Evolutionary conservation across 2,888 invertebrate species (phyloP).

Genomic region (Galeruca laticollis): DNA sequence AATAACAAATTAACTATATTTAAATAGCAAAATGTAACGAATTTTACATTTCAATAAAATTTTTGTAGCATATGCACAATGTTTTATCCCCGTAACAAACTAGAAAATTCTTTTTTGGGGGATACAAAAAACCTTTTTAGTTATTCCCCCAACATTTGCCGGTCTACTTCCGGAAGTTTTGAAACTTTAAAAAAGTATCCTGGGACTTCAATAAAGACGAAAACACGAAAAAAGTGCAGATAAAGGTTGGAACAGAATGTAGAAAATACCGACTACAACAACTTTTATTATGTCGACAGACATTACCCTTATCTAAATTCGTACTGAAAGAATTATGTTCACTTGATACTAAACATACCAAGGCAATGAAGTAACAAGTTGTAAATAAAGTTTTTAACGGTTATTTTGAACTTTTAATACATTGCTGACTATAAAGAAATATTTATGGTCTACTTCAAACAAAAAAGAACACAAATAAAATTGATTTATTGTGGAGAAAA

Average conservation of each 20-base stretch:
- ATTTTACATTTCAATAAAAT: neutral
- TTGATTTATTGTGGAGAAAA: too few relatives aligned
- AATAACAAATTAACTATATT: neutral
- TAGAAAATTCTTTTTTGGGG: neutral
- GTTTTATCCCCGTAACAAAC: neutral
- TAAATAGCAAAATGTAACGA: neutral
- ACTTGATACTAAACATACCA: slow-evolving; percentile 9
- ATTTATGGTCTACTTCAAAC: too few relatives aligned
- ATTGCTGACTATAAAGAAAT: neutral
- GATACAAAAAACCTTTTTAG: slow-evolving; percentile 4
- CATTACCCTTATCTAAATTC: slow-evolving; percentile 25
- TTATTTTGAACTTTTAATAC: neutral
- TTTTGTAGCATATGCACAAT: too few relatives aligned
- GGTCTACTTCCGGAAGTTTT: slow-evolving; percentile 5
- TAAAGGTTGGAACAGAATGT: slow-evolving; percentile 17
- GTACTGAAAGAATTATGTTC: slow-evolving; percentile 9
- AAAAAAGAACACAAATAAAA: too few relatives aligned
- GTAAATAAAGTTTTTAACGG: slow-evolving; percentile 12
- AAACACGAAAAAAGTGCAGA: slow-evolving; percentile 18
- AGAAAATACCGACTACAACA: slow-evolving; percentile 19
- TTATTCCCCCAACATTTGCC: slow-evolving; percentile 6
- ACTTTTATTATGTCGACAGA: slow-evolving; percentile 23
- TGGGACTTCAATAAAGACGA: slow-evolving; percentile 16
- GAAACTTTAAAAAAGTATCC: slow-evolving; percentile 23
- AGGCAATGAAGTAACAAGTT: slow-evolving; percentile 15